Evolutionary conservation across 2,113 vertebrate species (phyloP).

Genomic region (Lampris incognitus): DNA sequence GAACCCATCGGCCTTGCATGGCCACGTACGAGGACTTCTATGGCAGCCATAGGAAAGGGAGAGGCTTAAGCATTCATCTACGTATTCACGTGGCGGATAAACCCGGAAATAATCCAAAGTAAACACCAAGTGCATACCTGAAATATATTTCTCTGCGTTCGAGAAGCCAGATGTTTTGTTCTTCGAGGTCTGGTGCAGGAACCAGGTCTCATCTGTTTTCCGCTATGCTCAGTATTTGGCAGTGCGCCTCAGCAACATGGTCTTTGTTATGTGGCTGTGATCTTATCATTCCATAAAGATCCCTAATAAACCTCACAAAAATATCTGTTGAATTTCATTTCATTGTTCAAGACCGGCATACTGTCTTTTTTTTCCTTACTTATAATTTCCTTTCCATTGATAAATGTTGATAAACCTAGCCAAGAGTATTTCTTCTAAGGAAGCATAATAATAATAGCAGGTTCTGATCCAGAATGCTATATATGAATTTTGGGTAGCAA

Average conservation of each 20-base stretch:
- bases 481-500: no score
- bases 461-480: no score
- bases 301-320: background rate
- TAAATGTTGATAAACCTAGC: background rate
- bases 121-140: slow-evolving; percentile 22
- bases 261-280: slow-evolving; percentile 10
- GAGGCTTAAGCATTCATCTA: background rate
- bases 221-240: background rate
- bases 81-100: slow-evolving; percentile 28
- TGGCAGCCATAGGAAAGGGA: slow-evolving; percentile 10
- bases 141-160: slow-evolving; percentile 18
- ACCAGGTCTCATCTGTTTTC: slow-evolving; percentile 8
- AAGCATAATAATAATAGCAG: no score
- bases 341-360: background rate
- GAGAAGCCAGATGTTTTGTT: slow-evolving; percentile 18
- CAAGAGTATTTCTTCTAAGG: no score
- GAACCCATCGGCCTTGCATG: slow-evolving; percentile 11
- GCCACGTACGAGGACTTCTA: slow-evolving; percentile 23
- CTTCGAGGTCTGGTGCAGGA: slow-evolving; percentile 6
- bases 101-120: slow-evolving; percentile 43
- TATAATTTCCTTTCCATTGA: slow-evolving; percentile 14
- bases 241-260: background rate
- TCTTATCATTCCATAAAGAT: slow-evolving; percentile 6
- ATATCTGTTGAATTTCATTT: no score
- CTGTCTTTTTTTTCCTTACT: slow-evolving; percentile 5